phyloP scores from a whole-genome alignment of 2,888 invertebrate species.

The Coleophora deauratella region DNA sequence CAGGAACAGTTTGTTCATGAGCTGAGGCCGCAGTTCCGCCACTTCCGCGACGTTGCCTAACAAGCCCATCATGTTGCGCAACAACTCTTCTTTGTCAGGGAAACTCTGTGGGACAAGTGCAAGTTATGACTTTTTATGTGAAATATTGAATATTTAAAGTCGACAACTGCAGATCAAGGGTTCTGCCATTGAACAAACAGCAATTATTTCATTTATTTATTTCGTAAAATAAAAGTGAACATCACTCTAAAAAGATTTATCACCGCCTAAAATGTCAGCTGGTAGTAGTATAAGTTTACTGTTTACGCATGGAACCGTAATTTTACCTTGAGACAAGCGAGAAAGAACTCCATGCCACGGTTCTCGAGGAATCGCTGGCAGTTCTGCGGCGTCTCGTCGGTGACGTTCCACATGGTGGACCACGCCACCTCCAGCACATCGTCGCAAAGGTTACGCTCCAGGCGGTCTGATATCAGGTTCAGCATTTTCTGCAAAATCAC shows the following conservation, averaged over 20 bases:
- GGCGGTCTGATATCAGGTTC: conserved; percentile 86
- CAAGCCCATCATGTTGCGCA: conserved; percentile 98
- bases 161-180: too few species aligned
- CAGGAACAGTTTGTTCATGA: conserved; percentile 91
- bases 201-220: too few species aligned
- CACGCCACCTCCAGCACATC: conserved; percentile 98
- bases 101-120: conserved; percentile 76
- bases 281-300: too few species aligned
- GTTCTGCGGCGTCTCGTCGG: conserved; percentile 96
- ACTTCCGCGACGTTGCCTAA: conserved; percentile 98
- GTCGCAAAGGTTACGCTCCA: conserved; percentile 86
- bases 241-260: too few species aligned
- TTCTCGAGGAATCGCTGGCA: conserved; percentile 92
- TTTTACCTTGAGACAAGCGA: conserved; percentile 87
- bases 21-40: conserved; percentile 81
- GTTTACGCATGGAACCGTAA: too few species aligned
- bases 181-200: too few species aligned
- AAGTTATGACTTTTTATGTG: background rate
- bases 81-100: conserved; percentile 89
- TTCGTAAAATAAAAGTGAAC: too few species aligned
- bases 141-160: too few species aligned
- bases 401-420: conserved; percentile 99
- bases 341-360: conserved; percentile 92
- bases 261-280: too few species aligned
- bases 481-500: conserved; percentile 79